Evolutionary conservation across 2,797 vertebrate species (phyloP).

Genomic region (Rhynchonycteris naso): DNA sequence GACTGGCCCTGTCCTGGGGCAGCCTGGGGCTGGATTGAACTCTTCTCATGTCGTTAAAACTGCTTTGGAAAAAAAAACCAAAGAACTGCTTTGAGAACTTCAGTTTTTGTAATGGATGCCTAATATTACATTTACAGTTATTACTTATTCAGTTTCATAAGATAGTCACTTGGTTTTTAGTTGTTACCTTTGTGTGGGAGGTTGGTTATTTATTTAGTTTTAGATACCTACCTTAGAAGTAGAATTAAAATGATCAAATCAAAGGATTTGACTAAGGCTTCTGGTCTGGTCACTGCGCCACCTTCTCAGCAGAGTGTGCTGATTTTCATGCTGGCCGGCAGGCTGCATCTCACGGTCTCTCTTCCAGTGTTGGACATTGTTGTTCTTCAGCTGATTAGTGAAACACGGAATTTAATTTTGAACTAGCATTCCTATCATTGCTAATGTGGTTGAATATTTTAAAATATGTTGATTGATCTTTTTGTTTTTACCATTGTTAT

Average conservation of each 20-base stretch:
- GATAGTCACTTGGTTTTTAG: neutral
- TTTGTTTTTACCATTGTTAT: neutral
- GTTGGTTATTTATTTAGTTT: neutral
- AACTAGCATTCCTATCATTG: neutral
- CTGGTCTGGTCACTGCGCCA: neutral
- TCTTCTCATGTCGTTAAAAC: neutral
- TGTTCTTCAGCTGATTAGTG: neutral
- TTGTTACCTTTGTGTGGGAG: slow-evolving; percentile 15
- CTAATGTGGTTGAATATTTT: neutral
- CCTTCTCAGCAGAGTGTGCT: neutral
- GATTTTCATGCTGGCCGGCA: neutral
- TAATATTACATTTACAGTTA: neutral
- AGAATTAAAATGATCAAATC: neutral
- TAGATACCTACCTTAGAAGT: neutral
- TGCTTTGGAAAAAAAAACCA: too few species aligned
- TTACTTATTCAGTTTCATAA: neutral
- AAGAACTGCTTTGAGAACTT: neutral
- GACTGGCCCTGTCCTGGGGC: fast-evolving
- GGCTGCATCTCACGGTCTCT: neutral
- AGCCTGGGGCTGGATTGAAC: neutral
- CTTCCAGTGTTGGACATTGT: neutral
- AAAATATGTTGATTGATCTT: neutral
- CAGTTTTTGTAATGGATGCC: neutral
- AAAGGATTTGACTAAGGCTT: neutral
- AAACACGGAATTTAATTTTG: neutral